Conservation (phyloP, 2,113 vertebrate genomes). For the Platichthys stellatus region DNA sequence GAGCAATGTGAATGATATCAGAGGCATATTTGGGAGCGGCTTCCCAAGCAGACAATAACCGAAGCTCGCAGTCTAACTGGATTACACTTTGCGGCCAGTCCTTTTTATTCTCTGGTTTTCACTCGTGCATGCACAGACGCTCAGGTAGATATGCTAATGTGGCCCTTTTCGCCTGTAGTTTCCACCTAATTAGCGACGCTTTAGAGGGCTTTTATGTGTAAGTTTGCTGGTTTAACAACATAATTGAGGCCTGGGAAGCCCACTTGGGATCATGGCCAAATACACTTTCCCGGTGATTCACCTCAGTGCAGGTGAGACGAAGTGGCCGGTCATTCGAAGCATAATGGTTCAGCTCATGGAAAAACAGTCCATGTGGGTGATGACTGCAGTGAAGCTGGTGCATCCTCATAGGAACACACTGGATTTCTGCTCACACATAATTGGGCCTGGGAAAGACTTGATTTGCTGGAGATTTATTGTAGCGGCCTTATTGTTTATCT, state of each 20-base stretch:
- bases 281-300: slow-evolving; percentile 46
- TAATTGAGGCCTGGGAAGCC: slow-evolving; percentile 63
- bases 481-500: slow-evolving; percentile 5
- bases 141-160: slow-evolving; percentile 50
- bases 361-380: slow-evolving; percentile 37
- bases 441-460: slow-evolving; percentile 32
- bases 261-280: slow-evolving; percentile 46
- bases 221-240: slow-evolving; percentile 72
- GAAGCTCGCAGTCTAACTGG: slow-evolving; percentile 12
- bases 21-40: slow-evolving; percentile 11
- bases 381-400: slow-evolving; percentile 21
- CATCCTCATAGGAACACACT: slow-evolving; percentile 13
- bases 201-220: slow-evolving; percentile 65
- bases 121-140: slow-evolving; percentile 28
- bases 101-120: slow-evolving; percentile 17
- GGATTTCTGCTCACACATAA: slow-evolving; percentile 25
- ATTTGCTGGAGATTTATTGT: slow-evolving; percentile 14
- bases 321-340: slow-evolving; percentile 19
- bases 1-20: slow-evolving; percentile 47
- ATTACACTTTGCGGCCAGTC: not conserved
- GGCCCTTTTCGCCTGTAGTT: slow-evolving; percentile 43
- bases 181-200: slow-evolving; percentile 73
- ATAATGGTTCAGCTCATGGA: slow-evolving; percentile 31
- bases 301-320: slow-evolving; percentile 58
- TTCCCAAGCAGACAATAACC: not conserved